Evolutionary conservation across 2,113 vertebrate genomes (phyloP).

Genomic region (Fulica atra): DNA sequence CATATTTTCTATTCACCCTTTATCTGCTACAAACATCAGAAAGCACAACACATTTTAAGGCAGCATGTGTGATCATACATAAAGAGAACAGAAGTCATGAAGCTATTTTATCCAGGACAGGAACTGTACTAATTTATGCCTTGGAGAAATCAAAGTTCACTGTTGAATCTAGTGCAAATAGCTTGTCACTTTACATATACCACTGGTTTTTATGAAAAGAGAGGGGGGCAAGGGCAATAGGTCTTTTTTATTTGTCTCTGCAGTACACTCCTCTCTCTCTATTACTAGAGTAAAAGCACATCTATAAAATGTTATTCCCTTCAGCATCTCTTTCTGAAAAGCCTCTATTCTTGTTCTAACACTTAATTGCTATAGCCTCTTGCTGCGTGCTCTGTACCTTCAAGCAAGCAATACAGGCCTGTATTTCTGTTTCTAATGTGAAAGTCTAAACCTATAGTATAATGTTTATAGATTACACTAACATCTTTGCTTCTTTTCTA

Average conservation of each 20-base stretch:
- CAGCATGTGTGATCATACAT: neutral
- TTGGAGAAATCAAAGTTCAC: neutral
- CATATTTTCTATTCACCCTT: neutral
- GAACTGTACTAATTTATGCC: neutral
- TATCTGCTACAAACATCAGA: neutral
- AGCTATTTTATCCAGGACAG: neutral
- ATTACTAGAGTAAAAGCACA: neutral
- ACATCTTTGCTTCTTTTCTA: neutral
- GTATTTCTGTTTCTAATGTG: neutral
- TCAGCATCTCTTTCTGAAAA: neutral
- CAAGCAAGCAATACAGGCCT: neutral
- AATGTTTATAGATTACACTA: neutral
- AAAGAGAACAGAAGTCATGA: neutral
- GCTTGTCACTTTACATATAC: neutral
- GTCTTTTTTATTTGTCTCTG: neutral
- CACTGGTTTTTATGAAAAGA: neutral
- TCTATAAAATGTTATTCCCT: neutral
- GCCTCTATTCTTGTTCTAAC: neutral
- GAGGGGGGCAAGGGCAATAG: neutral
- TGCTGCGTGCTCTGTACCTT: neutral
- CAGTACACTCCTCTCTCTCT: neutral
- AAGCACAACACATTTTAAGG: neutral
- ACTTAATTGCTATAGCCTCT: neutral
- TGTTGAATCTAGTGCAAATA: neutral
- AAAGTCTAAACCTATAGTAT: neutral